Evolutionary conservation across 2,113 vertebrate species (phyloP), one percentile per base, ranked within the genome.

Genomic region (Anoura caudifer): DNA sequence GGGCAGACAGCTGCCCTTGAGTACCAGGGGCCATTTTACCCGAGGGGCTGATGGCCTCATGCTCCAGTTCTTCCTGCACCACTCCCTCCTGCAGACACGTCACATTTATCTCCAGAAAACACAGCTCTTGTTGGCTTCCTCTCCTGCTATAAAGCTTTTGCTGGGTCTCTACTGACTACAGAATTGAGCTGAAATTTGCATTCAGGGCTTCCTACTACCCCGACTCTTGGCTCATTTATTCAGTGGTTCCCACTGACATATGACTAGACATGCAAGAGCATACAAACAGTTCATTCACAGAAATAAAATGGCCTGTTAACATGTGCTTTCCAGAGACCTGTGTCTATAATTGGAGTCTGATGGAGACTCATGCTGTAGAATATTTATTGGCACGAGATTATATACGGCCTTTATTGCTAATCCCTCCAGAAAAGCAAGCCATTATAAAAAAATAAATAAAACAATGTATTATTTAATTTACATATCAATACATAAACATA

Each of bases 401-500:
- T 59, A 73, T 54, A 84, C 10, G 54, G 3, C 83, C 41, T 90
- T 95, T 50, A 90, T 67, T 81, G 80, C 59, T 87, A 92, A 97
- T 33, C 15, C 75, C 59, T 61, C 43, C 41, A 36, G 85, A 92
- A 90, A 79, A 73, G 22, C 63, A 75, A 90, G 41, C 33, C 65
- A 72, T 77, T 86, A 69, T 79, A 94, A 95, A 73, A 90, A 89
- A 81, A 87, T 33, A 73, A 75, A 43, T 9, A 86, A 79, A 91
- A 82, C 28, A 92, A 47, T 82, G 28, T 50, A 77, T 91, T 90
- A n/a, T 65, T 73, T 79, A 75, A 72, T 91, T 86, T 92, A 95
- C 90, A 82, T 93, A 63, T n/a, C 86, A 85, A 65, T 94, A 91
- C 91, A 92, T 90, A 93, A 77, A 70, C 91, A 80, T 17, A 45